Evolutionary conservation across 2,888 invertebrate genomes (phyloP).

Genomic region (Andrena flavipes): DNA sequence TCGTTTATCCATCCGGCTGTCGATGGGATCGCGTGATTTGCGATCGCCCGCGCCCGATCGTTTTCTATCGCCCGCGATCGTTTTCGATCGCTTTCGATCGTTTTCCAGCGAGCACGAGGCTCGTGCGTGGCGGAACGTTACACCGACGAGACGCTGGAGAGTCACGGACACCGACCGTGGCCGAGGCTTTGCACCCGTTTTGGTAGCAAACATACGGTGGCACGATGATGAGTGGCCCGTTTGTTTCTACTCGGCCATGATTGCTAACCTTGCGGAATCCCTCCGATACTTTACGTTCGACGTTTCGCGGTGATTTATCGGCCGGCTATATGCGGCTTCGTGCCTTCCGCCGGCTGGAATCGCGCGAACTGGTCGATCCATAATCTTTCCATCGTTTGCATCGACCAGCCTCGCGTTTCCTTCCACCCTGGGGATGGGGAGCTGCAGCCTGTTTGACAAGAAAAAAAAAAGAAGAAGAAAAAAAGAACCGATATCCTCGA

Average conservation of each 20-base stretch:
- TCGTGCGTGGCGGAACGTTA: not conserved
- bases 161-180: conserved; percentile 50
- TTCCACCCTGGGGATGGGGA: not conserved
- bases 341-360: not conserved
- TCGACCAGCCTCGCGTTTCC: conserved; percentile 1
- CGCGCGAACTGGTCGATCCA: conserved; percentile 18
- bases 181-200: conserved; percentile 49
- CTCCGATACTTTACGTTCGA: conserved; percentile 51
- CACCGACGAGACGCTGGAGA: conserved; percentile 51
- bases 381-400: conserved; percentile 51
- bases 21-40: conserved; percentile 12
- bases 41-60: not conserved
- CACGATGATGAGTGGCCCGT: conserved; percentile 66
- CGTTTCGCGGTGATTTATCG: conserved; percentile 64
- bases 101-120: not conserved
- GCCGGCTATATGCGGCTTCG: conserved; percentile 21
- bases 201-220: conserved; percentile 62
- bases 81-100: conserved; percentile 12
- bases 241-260: conserved; percentile 63
- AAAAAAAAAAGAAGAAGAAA: conserved; percentile 13
- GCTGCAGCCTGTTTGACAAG: not conserved
- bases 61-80: not conserved
- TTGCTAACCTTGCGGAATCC: conserved; percentile 60
- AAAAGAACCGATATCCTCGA: conserved; percentile 36
- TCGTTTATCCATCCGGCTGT: conserved; percentile 3